Evolutionary conservation across 2,797 vertebrate species (phyloP).

Genomic region (Helostoma temminkii): DNA sequence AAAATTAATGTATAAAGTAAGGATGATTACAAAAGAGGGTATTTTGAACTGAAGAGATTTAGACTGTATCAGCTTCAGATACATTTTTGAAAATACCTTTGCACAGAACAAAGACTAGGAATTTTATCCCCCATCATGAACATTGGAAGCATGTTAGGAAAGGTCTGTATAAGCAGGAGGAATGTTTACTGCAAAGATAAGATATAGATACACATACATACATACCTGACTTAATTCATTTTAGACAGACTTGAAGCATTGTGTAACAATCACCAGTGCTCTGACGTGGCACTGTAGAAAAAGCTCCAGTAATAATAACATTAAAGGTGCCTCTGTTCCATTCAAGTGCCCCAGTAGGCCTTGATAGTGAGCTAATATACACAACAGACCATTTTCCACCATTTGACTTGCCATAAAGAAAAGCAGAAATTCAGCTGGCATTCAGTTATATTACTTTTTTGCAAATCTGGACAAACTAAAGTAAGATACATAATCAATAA

Average conservation of each 20-base stretch:
- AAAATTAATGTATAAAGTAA: too few relatives aligned
- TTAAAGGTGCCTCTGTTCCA: conserved; percentile 7
- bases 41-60: too few relatives aligned
- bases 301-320: conserved; percentile 10
- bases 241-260: not conserved
- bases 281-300: not conserved
- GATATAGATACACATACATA: not conserved
- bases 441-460: not conserved
- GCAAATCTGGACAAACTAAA: not conserved
- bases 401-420: not conserved
- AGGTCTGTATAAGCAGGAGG: too few relatives aligned
- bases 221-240: too few relatives aligned
- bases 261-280: not conserved
- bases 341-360: not conserved
- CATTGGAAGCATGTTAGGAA: too few relatives aligned
- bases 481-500: too few relatives aligned
- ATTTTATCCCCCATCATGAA: too few relatives aligned
- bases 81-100: too few relatives aligned
- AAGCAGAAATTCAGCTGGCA: conserved; percentile 7
- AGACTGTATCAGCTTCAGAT: too few relatives aligned
- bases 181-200: not conserved
- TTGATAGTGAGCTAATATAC: conserved; percentile 1
- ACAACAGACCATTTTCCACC: conserved; percentile 5
- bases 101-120: too few relatives aligned
- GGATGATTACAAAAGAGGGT: too few relatives aligned